Evolutionary conservation across 92 coral and sea anemone species (phyloP).

Genomic region (Hydrozoanthus gracilis): DNA sequence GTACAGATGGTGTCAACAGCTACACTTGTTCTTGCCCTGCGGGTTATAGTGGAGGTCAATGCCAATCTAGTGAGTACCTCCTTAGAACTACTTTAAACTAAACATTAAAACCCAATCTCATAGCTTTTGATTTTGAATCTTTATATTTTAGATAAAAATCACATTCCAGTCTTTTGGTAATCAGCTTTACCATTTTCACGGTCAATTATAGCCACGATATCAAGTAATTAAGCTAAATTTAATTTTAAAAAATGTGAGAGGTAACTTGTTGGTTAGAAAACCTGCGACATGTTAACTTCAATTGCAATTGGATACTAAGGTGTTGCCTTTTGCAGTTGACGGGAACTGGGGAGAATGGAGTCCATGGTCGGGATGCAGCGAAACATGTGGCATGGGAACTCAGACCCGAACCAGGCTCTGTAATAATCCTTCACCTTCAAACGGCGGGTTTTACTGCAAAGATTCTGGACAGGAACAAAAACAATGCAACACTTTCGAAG

Average conservation of each 20-base stretch:
- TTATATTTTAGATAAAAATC: too few species aligned
- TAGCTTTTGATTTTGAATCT: too few species aligned
- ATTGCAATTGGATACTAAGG: too few species aligned
- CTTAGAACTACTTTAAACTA: too few species aligned
- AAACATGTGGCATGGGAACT: not conserved
- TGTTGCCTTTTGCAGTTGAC: not conserved
- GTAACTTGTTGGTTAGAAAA: not conserved
- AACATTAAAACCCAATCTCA: too few species aligned
- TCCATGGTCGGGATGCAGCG: not conserved
- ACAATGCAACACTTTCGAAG: slow-evolving; percentile 10
- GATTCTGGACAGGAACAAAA: not conserved
- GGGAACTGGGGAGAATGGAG: not conserved
- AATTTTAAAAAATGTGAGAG: not conserved
- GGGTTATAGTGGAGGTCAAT: slow-evolving; percentile 1
- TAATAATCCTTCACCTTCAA: slow-evolving; percentile 2
- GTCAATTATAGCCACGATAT: too few species aligned
- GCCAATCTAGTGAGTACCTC: not conserved
- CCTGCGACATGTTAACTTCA: not conserved
- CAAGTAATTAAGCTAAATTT: too few species aligned
- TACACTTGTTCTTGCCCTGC: not conserved
- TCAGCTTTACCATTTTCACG: too few species aligned
- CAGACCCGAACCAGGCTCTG: not conserved
- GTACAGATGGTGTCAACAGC: slow-evolving; percentile 7
- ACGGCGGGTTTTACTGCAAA: slow-evolving; percentile 9
- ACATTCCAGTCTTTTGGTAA: too few species aligned